Conservation (phyloP, 2,888 invertebrate species). For the Caenorhabditis sp. region DNA sequence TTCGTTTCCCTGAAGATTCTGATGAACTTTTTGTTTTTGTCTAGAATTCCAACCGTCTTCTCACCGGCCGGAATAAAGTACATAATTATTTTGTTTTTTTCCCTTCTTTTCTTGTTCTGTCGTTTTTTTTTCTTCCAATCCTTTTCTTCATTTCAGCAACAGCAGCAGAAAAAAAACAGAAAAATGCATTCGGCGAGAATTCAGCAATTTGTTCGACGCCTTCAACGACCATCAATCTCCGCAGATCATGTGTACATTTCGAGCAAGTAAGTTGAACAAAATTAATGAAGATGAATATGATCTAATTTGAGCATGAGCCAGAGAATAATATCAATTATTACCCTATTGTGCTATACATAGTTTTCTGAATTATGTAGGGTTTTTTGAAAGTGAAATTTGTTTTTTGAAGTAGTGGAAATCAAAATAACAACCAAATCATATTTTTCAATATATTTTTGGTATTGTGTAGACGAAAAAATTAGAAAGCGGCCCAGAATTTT, state of each 20-base stretch:
- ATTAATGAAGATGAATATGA: neutral
- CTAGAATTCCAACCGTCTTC: neutral
- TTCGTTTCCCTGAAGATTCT: neutral
- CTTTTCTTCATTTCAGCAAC: too few species aligned
- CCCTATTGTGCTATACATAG: too few species aligned
- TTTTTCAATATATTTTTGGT: too few species aligned
- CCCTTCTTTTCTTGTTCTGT: neutral
- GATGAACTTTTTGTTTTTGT: neutral
- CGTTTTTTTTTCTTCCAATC: neutral
- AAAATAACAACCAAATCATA: too few species aligned
- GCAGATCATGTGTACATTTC: conserved; percentile 36
- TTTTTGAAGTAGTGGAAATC: too few species aligned
- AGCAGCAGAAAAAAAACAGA: neutral
- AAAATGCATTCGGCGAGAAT: conserved; percentile 37
- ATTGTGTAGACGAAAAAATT: too few species aligned
- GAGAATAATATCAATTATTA: too few species aligned
- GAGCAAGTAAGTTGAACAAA: conserved; percentile 26
- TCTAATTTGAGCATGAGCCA: neutral
- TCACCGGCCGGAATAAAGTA: neutral
- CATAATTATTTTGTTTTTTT: neutral
- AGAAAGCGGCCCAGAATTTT: too few species aligned
- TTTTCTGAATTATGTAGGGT: too few species aligned
- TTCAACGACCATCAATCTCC: conserved; percentile 35
- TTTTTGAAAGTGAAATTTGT: too few species aligned
- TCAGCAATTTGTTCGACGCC: conserved; percentile 37